Percentiles rank a stretch among this genome's conserved stretches.
Evolutionary conservation across 2,888 invertebrate genomes (phyloP).

Genomic region (Rutpela maculata): DNA sequence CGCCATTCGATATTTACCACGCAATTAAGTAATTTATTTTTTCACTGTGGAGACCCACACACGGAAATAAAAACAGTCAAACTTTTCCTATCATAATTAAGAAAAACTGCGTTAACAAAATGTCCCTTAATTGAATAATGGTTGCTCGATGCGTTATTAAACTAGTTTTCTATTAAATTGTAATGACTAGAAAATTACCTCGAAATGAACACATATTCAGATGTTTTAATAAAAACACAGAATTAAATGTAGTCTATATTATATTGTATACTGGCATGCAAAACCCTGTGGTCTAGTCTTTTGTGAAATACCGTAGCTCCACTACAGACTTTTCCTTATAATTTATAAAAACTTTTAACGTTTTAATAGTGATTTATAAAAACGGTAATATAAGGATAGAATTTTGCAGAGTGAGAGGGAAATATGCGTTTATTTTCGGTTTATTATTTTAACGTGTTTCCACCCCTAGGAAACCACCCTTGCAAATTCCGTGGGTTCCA

Average conservation of each 20-base stretch:
- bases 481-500: too few relatives aligned
- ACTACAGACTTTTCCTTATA: too few relatives aligned
- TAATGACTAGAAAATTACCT: background rate
- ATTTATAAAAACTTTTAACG: too few relatives aligned
- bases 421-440: too few relatives aligned
- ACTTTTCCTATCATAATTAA: constrained; percentile 10
- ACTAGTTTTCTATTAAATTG: background rate
- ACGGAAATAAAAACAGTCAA: constrained; percentile 10
- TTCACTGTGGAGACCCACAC: background rate
- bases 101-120: background rate
- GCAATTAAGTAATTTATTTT: constrained; percentile 37
- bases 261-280: background rate
- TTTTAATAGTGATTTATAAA: too few relatives aligned
- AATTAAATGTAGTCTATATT: background rate
- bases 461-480: too few relatives aligned
- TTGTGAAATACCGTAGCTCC: too few relatives aligned
- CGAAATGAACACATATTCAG: background rate
- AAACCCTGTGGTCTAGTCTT: background rate
- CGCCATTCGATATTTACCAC: constrained; percentile 32
- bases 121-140: constrained; percentile 35
- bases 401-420: too few relatives aligned
- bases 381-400: too few relatives aligned
- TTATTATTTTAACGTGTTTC: too few relatives aligned
- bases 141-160: constrained; percentile 15
- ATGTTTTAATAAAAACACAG: background rate